Evolutionary conservation across 2,797 vertebrate species (phyloP).

Genomic region (Neomorphus geoffroyi): DNA sequence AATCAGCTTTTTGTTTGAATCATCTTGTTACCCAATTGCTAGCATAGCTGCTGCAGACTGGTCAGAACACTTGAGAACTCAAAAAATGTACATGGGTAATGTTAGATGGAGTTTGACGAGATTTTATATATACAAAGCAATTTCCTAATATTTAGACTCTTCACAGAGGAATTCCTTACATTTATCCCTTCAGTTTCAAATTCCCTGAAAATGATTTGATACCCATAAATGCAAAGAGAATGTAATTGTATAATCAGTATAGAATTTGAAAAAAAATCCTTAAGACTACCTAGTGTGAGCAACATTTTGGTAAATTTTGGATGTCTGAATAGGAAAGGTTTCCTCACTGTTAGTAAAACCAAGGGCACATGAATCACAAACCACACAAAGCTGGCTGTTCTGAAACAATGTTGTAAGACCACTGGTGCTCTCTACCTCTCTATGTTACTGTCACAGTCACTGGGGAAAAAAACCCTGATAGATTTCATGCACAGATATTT

Average conservation of each 20-base stretch:
- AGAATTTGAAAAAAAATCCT: background rate
- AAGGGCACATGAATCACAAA: background rate
- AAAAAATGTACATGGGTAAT: background rate
- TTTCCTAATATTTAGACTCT: background rate
- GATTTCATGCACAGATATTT: background rate
- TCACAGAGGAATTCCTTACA: background rate
- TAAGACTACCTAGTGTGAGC: fast-evolving
- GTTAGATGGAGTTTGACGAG: background rate
- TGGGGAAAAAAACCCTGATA: background rate
- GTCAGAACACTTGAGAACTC: background rate
- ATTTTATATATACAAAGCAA: background rate
- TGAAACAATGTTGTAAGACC: background rate
- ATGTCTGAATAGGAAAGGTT: background rate
- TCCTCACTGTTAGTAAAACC: background rate
- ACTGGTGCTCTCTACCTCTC: background rate
- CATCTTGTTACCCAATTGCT: background rate
- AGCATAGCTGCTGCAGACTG: background rate
- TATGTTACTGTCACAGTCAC: background rate
- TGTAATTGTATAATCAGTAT: background rate
- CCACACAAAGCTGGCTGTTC: background rate
- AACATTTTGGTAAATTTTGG: background rate
- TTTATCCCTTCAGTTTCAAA: background rate
- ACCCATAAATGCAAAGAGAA: background rate
- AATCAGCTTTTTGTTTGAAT: background rate
- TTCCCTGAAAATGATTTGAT: background rate